phyloP scores from a whole-genome alignment of 2,113 vertebrate species.

The Leptodactylus fuscus region DNA sequence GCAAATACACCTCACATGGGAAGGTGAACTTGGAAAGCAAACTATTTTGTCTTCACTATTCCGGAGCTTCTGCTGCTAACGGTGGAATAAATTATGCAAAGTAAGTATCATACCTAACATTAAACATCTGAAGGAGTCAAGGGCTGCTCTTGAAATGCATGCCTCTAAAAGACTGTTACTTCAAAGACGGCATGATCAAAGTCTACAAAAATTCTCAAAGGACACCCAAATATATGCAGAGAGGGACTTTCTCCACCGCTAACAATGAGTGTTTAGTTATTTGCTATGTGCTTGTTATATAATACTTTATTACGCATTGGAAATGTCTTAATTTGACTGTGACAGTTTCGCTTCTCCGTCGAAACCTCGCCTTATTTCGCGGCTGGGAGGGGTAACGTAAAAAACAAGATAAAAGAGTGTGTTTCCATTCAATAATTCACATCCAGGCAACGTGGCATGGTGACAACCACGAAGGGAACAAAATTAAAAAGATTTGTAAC shows the following conservation, averaged over 20 bases:
- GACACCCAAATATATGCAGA: conserved; percentile 72
- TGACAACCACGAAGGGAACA: conserved; percentile 8
- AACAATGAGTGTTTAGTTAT: conserved; percentile 79
- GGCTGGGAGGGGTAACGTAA: neutral
- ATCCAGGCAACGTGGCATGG: neutral
- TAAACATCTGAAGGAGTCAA: conserved; percentile 77
- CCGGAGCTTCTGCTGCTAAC: conserved; percentile 66
- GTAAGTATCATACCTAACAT: conserved; percentile 68
- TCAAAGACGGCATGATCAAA: conserved; percentile 88
- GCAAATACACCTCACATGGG: conserved; percentile 55
- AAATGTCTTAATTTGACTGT: conserved; percentile 72
- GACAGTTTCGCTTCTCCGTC: conserved; percentile 68
- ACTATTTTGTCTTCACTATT: conserved; percentile 62
- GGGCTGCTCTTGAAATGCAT: conserved; percentile 77
- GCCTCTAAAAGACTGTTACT: conserved; percentile 82
- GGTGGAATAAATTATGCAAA: conserved; percentile 78
- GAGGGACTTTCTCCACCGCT: conserved; percentile 72
- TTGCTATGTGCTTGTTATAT: conserved; percentile 72
- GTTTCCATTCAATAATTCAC: conserved; percentile 73
- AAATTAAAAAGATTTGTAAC: conserved; percentile 56
- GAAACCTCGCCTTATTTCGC: conserved; percentile 68
- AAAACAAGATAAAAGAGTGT: conserved; percentile 73
- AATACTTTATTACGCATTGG: conserved; percentile 65
- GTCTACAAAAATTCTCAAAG: conserved; percentile 80
- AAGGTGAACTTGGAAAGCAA: conserved; percentile 61